Base-by-base conservation (phyloP, 2,888 invertebrate genomes). In the Gastracanthus pulcherrimus region DNA sequence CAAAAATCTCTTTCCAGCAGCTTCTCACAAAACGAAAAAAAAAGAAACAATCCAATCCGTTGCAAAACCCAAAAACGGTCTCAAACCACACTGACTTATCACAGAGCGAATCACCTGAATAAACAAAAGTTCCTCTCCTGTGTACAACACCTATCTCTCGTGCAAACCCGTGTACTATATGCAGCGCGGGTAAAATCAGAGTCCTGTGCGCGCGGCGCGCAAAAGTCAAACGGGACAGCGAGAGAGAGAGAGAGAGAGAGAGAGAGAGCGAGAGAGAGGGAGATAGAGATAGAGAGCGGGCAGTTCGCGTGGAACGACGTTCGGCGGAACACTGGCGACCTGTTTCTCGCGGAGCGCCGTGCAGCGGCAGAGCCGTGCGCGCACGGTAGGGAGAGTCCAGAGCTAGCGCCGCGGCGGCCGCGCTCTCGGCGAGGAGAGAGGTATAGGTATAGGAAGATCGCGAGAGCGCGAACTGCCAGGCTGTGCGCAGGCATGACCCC, bases 321-420 rank as follows among this genome's bases (percentile, higher is more conserved):
- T 26, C 69, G 38, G 51, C 75, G 62, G 70, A 66, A 38, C n/a
- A 81, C 81, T 76, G 34, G 34, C 76, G 81, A 76, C 81, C 81
- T 76, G 81, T 76, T 81, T 81, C 76, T 29, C 51, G 11, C 13
- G 6, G 67, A 26, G 62, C 51, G 38, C 26, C 31, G 62, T 58
- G 58, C 26, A 31, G 55, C 26, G 45, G 60, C 55, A 23, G 5
- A 41, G n/a, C 31, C n/a, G 36, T 23, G 11, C 11, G 23, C 66
- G 19, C 45, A 48, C 48, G 29, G 60, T 64, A 51, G 60, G 29
- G 55, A 36, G 55, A 55, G 55, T 58, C 51, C 26, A 51, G n/a
- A n/a, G n/a, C n/a, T n/a, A n/a, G n/a, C n/a, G n/a, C n/a, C n/a
- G n/a, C n/a, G n/a, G n/a, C n/a, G n/a, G n/a, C n/a, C n/a, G n/a